Conservation (phyloP, 2,113 vertebrate species). For the Neolamprologus modestus region DNA sequence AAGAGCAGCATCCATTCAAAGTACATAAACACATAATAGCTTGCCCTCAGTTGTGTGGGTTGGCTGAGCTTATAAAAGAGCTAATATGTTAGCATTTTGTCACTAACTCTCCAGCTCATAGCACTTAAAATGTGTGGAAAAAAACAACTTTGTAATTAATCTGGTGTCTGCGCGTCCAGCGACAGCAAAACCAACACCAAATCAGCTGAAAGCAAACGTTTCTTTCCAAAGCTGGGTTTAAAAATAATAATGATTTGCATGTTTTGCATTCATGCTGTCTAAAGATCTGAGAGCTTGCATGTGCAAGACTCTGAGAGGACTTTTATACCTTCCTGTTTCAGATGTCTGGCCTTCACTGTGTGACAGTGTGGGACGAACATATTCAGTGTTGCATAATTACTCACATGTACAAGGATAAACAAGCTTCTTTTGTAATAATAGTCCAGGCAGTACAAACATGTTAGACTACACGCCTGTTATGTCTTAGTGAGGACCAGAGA, state of each 20-base stretch:
- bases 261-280: not conserved
- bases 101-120: not conserved
- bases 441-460: not conserved
- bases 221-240: not conserved
- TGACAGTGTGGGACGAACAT: not conserved
- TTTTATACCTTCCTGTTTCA: not conserved
- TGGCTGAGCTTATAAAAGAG: not conserved
- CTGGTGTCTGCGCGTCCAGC: not conserved
- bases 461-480: not conserved
- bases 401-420: not conserved
- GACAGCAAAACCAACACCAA: fast-evolving
- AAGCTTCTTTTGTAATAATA: not conserved
- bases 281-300: not conserved
- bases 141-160: not conserved
- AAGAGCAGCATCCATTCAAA: not conserved
- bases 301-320: not conserved
- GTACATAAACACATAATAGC: not conserved
- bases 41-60: not conserved
- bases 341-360: not conserved
- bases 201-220: not conserved
- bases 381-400: not conserved
- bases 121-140: not conserved
- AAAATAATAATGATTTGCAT: not conserved
- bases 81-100: not conserved
- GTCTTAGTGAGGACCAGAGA: not conserved